Conservation (phyloP, 2,113 vertebrate genomes). For the Elanoides forficatus region DNA sequence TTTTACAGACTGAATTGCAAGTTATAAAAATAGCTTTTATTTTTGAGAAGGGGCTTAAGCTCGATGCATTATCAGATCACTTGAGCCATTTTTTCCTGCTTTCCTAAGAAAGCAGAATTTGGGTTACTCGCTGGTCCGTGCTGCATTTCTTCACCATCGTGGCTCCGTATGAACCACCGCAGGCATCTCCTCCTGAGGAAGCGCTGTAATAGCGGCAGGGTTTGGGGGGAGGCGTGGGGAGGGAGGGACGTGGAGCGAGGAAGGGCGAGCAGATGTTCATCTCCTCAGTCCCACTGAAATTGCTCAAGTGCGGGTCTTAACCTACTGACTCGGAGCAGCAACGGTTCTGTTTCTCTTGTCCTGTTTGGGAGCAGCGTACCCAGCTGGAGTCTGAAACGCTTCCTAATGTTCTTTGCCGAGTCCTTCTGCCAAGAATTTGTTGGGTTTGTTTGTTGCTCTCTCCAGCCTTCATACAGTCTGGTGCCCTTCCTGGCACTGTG, state of each 20-base stretch:
- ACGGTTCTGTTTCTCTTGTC: neutral
- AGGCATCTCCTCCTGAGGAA: neutral
- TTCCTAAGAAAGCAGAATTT: neutral
- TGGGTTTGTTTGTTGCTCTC: neutral
- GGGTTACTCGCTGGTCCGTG: fast-evolving
- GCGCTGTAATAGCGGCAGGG: neutral
- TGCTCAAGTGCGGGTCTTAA: neutral
- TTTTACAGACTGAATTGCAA: neutral
- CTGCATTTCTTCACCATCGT: fast-evolving
- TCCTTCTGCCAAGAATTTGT: slow-evolving; percentile 5
- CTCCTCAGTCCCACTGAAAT: neutral
- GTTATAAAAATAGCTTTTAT: neutral
- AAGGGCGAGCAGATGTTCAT: neutral
- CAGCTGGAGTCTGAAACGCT: slow-evolving; percentile 32
- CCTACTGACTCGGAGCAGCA: neutral
- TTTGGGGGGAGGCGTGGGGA: neutral
- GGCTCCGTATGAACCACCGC: neutral
- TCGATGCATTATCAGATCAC: neutral
- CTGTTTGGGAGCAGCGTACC: neutral
- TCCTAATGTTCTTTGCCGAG: neutral
- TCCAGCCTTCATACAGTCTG: neutral
- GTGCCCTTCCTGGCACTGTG: slow-evolving; percentile 14
- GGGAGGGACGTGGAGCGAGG: neutral
- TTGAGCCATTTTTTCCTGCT: neutral
- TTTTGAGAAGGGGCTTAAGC: neutral